These are phyloP conservation scores for Scyliorhinus canicula DNA, from an alignment of 2,797 vertebrate genomes.

Conservation along the genomic window DNA sequence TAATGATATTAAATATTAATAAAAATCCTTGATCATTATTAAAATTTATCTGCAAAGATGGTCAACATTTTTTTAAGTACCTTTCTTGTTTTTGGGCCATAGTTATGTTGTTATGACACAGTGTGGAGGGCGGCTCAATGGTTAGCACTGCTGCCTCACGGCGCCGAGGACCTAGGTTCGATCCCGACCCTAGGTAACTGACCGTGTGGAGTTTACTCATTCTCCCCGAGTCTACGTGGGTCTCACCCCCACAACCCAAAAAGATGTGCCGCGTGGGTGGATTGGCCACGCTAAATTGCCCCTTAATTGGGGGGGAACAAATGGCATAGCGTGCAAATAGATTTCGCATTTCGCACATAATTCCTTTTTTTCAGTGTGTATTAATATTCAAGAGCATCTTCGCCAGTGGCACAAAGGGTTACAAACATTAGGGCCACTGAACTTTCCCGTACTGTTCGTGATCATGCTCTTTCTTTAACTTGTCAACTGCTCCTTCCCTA, in stretches of 20 bases:
- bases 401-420: not conserved
- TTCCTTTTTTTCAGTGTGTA: not conserved
- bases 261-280: too few relatives aligned
- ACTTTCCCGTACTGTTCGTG: not conserved
- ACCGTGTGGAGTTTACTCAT: too few relatives aligned
- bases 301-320: too few relatives aligned
- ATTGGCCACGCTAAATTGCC: too few relatives aligned
- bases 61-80: not conserved
- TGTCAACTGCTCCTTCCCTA: not conserved
- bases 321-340: conserved; percentile 11
- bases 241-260: too few relatives aligned
- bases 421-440: not conserved
- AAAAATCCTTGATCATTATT: conserved; percentile 96
- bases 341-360: not conserved
- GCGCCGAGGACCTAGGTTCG: too few relatives aligned
- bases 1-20: conserved; percentile 96
- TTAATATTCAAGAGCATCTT: not conserved
- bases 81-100: not conserved
- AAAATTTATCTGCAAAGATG: conserved; percentile 46
- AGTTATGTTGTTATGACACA: not conserved
- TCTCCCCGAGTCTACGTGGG: too few relatives aligned
- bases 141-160: too few relatives aligned
- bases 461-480: not conserved
- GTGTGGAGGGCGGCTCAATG: too few relatives aligned
- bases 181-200: too few relatives aligned